Base-by-base conservation (phyloP, 2,888 invertebrate genomes). In the Diachrysia chrysitis region DNA sequence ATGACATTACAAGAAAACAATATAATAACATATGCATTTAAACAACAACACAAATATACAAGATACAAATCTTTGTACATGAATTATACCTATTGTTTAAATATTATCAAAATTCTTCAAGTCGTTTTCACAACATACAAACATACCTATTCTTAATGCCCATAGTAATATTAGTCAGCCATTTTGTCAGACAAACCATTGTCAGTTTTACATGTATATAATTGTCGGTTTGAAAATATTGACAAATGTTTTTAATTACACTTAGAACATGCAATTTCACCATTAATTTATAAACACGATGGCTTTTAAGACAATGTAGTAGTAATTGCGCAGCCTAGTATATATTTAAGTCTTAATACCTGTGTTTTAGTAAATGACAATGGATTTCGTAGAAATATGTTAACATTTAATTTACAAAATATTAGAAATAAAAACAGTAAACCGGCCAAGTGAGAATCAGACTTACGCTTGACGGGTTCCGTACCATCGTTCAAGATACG, bases 231-330 rank as follows among this genome's bases (percentile, higher is more conserved):
- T 37, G 21, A 14, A 56, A 51, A 64, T 60, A 76, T 71, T 60
- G 62, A 66, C 35, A 21, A 48, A 17, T 2, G n/a, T 61, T 42
- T 63, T 63, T 59, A 54, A 76, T 64, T 42, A 51, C 32, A 37
- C 23, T 5, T 35, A 53, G 23, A 17, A 65, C 73, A 77, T 65
- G 69, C 65, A 63, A 69, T 77, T 35, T 61, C 17, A 59, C 37
- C 69, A 75, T 75, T 77, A 72, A 53, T 72, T 68, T 63, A 7
- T 51, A 63, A 62, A 76, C 16, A n/a, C 53, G 29, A 29, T 19
- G 29, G 29, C 42, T 16, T 32, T 19, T 7, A 19, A 16, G 29
- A 48, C 19, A 46, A 3, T 16, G n/a, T 32, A n/a, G 17, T 23
- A 19, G 29, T 59, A 51, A 51, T 51, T 51, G 48, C 21, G 2